Evolutionary conservation across 1,140 invertebrate genomes (phyloP).

Genomic region (Aphaenogaster floridana): DNA sequence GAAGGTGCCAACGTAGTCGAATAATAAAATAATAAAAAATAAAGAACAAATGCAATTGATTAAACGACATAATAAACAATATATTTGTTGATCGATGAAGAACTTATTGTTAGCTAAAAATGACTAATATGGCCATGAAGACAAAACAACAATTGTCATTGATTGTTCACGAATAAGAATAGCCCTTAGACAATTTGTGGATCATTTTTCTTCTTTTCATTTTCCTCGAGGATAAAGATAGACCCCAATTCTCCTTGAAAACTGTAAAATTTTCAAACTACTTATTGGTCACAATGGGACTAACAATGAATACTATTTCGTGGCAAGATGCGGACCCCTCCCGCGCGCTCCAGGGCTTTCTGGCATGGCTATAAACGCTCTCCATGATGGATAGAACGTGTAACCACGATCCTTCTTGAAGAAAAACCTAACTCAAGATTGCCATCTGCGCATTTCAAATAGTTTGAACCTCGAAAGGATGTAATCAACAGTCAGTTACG

Average conservation of each 20-base stretch:
- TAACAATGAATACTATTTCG: constrained; percentile 82
- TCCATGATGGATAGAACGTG: constrained; percentile 78
- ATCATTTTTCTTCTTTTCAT: constrained; percentile 59
- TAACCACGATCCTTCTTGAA: not conserved
- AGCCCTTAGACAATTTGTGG: constrained; percentile 17
- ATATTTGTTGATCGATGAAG: not conserved
- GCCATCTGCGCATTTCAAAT: not conserved
- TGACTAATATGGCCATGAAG: not conserved
- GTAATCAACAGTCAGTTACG: constrained; percentile 24
- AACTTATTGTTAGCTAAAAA: not conserved
- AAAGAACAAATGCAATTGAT: not conserved
- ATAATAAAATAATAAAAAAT: not conserved
- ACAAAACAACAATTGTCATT: not conserved
- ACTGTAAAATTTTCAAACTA: constrained; percentile 76
- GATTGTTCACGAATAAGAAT: not conserved
- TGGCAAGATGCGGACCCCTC: constrained; percentile 78
- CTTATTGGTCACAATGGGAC: constrained; percentile 80
- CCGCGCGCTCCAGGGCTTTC: constrained; percentile 76
- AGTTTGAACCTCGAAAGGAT: not conserved
- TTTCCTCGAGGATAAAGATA: constrained; percentile 48
- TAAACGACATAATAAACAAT: not conserved
- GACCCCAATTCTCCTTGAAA: constrained; percentile 70
- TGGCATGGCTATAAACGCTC: constrained; percentile 78
- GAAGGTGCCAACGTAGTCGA: not conserved
- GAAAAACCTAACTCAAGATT: not conserved